Evolutionary conservation across 2,113 vertebrate species (phyloP), one percentile per base, ranked within the genome.

Genomic region (Alces alces): DNA sequence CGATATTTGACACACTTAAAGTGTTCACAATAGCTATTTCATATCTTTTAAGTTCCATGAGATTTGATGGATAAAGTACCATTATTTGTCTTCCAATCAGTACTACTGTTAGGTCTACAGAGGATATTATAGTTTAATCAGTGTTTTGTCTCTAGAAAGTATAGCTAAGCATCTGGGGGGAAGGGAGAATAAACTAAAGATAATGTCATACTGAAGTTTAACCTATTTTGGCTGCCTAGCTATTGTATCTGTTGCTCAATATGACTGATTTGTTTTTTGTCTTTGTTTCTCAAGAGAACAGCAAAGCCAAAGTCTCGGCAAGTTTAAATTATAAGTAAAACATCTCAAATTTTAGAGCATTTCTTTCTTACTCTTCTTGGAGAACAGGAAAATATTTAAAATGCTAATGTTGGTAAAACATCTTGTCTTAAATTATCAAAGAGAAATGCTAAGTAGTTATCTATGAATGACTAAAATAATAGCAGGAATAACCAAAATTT

Each of bases 31-130:
- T 89, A 85, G 70, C 36, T 92, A 89, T 23, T 61, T 89, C 36
- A 14, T 89, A n/a, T 89, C n/a, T 96, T 94, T 78, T 92, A 89
- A 82, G 33, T 83, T 93, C 70, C 84, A 43, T 79, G 30, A 87
- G 86, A 93, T 64, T 80, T 7, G 45, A 61, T 88, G 39, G 47
- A 39, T 89, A 33, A 64, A 92, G 25, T 85, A 47, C 25, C 33
- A 73, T 87, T 50, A 50, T 58, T 88, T 93, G 25, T 96, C 76
- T 61, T 92, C 88, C 43, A 85, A 30, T 50, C 43, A 43, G 70
- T 43, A 39, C 17, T 86, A 52, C 64, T 60, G 39, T 88, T 87
- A 94, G 52, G 39, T 52, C 7, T 27, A 55, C 76, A 12, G 66
- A 43, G n/a, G 19, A 50, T 55, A 66, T 94, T 82, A 89, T 14